Conservation (phyloP, 2,888 invertebrate species). For the Sarcophaga variegata region DNA sequence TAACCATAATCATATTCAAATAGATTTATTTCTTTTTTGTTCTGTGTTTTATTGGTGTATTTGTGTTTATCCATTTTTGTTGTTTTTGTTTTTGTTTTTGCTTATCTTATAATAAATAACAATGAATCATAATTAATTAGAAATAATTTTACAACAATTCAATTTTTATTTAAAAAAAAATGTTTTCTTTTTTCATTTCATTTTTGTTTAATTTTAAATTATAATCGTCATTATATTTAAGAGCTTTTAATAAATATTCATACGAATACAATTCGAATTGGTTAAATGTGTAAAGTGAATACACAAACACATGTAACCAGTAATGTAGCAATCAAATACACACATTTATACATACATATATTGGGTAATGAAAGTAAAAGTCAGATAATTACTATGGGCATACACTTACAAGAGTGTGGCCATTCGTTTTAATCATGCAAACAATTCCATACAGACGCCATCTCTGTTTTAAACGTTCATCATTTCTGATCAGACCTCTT, state of each 20-base stretch:
- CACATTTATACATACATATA: too few relatives aligned
- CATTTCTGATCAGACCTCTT: too few relatives aligned
- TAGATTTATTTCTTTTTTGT: background rate
- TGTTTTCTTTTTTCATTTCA: background rate
- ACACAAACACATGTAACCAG: too few relatives aligned
- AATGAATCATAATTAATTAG: conserved; percentile 54
- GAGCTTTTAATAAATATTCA: conserved; percentile 42
- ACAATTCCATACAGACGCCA: too few relatives aligned
- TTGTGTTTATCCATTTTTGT: background rate
- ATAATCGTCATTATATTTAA: background rate
- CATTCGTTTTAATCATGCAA: too few relatives aligned
- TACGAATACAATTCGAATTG: too few relatives aligned
- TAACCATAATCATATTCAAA: background rate
- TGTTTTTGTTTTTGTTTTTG: background rate
- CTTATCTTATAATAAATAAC: conserved; percentile 59
- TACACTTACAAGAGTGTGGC: too few relatives aligned
- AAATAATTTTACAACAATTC: conserved; percentile 57
- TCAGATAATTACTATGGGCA: too few relatives aligned
- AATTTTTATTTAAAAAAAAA: conserved; percentile 1
- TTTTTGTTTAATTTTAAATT: background rate
- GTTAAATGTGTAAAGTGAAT: too few relatives aligned
- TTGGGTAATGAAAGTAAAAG: too few relatives aligned
- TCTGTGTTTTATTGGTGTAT: background rate
- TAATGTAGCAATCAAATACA: too few relatives aligned
- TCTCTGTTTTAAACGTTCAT: too few relatives aligned